Conservation (phyloP, 2,113 vertebrate species). For the Monopterus albus region DNA sequence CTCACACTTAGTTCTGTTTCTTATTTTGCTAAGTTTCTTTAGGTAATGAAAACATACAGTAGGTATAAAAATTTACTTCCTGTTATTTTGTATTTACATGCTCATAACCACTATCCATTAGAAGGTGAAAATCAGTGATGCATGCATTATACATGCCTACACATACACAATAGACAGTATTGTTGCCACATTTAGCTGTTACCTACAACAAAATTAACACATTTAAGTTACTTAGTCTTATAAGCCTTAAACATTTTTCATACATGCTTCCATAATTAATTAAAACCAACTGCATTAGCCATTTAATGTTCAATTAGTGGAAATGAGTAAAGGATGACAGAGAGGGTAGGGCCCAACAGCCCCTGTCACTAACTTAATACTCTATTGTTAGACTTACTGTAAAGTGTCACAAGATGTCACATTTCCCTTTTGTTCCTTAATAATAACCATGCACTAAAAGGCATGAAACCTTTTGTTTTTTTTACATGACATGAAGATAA, state of each 20-base stretch:
- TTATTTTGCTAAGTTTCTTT: too few relatives aligned
- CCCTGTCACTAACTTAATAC: slow-evolving; percentile 25
- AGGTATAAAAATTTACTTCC: background rate
- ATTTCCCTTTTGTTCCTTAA: slow-evolving; percentile 46
- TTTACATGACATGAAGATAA: slow-evolving; percentile 39
- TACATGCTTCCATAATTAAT: slow-evolving; percentile 64
- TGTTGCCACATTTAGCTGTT: background rate
- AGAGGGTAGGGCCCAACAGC: slow-evolving; percentile 15
- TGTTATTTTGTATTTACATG: slow-evolving; percentile 11
- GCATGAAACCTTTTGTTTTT: slow-evolving; percentile 35
- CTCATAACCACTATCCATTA: slow-evolving; percentile 27
- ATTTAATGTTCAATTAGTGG: slow-evolving; percentile 49
- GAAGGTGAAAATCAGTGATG: slow-evolving; percentile 8
- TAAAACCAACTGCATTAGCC: slow-evolving; percentile 60
- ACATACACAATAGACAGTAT: background rate
- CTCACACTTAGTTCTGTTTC: slow-evolving; percentile 57
- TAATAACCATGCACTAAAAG: slow-evolving; percentile 45
- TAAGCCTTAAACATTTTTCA: slow-evolving; percentile 54
- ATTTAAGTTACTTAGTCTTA: background rate
- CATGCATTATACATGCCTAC: background rate
- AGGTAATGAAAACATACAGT: too few relatives aligned
- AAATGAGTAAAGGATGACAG: slow-evolving; percentile 9
- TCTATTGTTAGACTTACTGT: slow-evolving; percentile 35
- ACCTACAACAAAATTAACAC: slow-evolving; percentile 1
- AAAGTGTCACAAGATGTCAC: background rate